Percentiles rank a stretch among this genome's conserved stretches.
These are phyloP conservation scores for Sthenelais limicola DNA, from an alignment of 2,888 invertebrate genomes.

Conservation along the genomic window DNA sequence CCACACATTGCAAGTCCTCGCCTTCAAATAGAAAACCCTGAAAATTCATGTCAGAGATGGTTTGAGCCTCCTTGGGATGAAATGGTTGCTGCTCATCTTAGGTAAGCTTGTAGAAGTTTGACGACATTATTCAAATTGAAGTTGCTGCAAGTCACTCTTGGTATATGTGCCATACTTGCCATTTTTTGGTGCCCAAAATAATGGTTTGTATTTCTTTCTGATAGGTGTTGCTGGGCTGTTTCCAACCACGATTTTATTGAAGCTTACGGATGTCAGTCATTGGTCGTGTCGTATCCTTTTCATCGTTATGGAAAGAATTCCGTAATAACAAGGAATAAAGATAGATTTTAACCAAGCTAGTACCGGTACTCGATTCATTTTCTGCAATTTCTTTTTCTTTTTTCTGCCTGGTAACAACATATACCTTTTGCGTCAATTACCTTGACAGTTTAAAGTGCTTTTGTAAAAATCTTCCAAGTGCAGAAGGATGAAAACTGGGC, in stretches of 20 bases:
- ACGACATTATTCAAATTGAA: neutral
- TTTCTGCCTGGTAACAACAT: neutral
- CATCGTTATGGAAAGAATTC: neutral
- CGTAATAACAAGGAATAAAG: neutral
- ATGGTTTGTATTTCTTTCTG: slow-evolving; percentile 50
- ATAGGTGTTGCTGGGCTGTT: slow-evolving; percentile 75
- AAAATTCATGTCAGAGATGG: slow-evolving; percentile 80
- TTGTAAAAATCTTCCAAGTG: slow-evolving; percentile 86
- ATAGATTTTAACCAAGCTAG: neutral
- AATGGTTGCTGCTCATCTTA: slow-evolving; percentile 82
- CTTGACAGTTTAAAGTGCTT: slow-evolving; percentile 71
- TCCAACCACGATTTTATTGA: slow-evolving; percentile 74
- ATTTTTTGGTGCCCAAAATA: too few relatives aligned
- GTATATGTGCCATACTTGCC: neutral
- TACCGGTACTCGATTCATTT: neutral
- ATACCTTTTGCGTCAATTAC: neutral
- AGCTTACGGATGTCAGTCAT: slow-evolving; percentile 86
- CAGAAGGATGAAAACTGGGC: slow-evolving; percentile 98
- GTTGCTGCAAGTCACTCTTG: too few relatives aligned
- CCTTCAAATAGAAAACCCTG: slow-evolving; percentile 80
- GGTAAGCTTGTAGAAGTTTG: too few relatives aligned
- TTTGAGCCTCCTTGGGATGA: slow-evolving; percentile 84
- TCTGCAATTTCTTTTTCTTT: neutral
- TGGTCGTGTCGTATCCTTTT: slow-evolving; percentile 79
- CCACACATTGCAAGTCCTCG: slow-evolving; percentile 82